Conservation (phyloP, 1,140 invertebrate genomes). For the Brachystomella parvula region DNA sequence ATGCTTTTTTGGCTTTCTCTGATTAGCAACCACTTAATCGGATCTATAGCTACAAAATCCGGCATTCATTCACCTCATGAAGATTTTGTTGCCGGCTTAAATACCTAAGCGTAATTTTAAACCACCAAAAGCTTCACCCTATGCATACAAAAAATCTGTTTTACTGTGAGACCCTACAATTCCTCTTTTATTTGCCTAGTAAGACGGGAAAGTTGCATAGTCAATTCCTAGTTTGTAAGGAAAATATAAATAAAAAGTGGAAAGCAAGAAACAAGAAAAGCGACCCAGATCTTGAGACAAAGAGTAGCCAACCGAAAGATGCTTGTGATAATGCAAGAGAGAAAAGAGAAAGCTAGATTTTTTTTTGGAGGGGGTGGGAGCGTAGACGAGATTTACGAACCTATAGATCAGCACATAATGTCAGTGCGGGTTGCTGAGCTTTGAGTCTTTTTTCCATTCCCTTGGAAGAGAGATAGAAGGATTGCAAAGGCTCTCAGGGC, state of each 20-base stretch:
- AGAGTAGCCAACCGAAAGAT: neutral
- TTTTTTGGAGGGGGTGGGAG: constrained; percentile 29
- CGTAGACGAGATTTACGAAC: constrained; percentile 37
- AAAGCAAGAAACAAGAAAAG: neutral
- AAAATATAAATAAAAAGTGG: neutral
- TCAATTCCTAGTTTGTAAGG: too few relatives aligned
- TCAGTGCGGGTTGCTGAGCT: constrained; percentile 39
- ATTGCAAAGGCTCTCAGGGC: neutral
- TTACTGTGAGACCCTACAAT: too few relatives aligned
- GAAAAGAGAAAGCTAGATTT: constrained; percentile 21
- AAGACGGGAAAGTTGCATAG: neutral
- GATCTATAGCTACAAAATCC: too few relatives aligned
- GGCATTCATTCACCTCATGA: too few relatives aligned
- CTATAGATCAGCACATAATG: constrained; percentile 39
- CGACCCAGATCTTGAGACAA: constrained; percentile 7
- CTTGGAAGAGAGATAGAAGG: neutral
- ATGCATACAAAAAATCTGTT: too few relatives aligned
- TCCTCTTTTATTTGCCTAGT: too few relatives aligned
- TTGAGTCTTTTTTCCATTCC: constrained; percentile 20
- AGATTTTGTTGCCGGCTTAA: too few relatives aligned
- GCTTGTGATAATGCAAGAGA: constrained; percentile 9
- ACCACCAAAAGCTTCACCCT: too few relatives aligned
- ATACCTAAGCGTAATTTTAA: too few relatives aligned
- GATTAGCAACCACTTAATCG: too few relatives aligned
- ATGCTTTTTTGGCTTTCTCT: too few relatives aligned